phyloP scores from a whole-genome alignment of 2,113 vertebrate genomes.

The Cochlearius cochlearius region DNA sequence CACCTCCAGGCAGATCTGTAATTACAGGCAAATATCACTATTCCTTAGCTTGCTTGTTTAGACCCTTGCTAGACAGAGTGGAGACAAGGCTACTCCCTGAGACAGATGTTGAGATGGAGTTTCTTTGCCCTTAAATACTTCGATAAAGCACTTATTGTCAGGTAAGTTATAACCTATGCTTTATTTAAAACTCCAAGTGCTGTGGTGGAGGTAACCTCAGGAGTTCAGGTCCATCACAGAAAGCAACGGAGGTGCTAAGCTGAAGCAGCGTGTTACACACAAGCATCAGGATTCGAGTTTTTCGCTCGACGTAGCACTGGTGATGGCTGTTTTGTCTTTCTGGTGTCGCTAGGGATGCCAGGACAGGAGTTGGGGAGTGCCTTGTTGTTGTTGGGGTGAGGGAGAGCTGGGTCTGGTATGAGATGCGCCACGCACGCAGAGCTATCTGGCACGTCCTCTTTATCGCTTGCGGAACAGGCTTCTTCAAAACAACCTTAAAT shows the following conservation, averaged over 20 bases:
- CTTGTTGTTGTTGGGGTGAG: no score
- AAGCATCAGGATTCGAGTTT: neutral
- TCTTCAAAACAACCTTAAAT: constrained; percentile 25
- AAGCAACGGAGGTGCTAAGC: neutral
- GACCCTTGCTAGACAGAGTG: neutral
- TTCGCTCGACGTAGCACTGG: neutral
- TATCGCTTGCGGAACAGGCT: constrained; percentile 53
- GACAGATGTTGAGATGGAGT: neutral
- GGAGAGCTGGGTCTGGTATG: neutral
- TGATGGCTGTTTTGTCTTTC: neutral
- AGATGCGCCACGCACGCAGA: neutral
- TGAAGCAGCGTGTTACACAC: rapidly evolving
- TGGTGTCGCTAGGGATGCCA: neutral
- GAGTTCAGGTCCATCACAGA: neutral
- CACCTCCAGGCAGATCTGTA: neutral
- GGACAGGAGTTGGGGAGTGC: neutral
- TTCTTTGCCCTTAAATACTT: neutral
- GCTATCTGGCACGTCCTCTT: neutral
- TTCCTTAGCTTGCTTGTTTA: neutral
- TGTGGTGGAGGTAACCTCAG: neutral
- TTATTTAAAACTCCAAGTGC: neutral
- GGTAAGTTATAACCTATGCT: neutral
- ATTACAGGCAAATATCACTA: neutral
- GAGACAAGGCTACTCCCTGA: neutral
- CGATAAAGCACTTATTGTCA: neutral